These are phyloP conservation scores for Lymantria monacha DNA, from an alignment of 2,888 invertebrate species.

Conservation along the genomic window DNA sequence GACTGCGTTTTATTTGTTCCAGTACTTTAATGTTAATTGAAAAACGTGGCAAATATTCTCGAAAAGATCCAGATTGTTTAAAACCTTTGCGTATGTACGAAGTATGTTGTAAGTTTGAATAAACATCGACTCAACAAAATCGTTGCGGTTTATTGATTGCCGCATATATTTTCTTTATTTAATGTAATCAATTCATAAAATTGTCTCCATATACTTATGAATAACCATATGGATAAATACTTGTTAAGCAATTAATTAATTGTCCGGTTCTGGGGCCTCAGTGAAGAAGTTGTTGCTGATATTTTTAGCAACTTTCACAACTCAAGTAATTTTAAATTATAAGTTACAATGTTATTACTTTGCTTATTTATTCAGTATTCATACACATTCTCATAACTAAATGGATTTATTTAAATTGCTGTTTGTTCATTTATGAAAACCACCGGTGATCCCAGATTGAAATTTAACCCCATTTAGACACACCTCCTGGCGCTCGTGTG, in stretches of 20 bases:
- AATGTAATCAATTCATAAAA: conserved; percentile 25
- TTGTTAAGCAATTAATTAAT: conserved; percentile 38
- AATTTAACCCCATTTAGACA: conserved; percentile 77
- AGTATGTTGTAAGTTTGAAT: neutral
- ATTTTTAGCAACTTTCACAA: conserved; percentile 50
- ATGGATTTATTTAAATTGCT: conserved; percentile 62
- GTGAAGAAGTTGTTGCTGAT: conserved; percentile 37
- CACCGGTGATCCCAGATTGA: conserved; percentile 76
- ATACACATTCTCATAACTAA: conserved; percentile 45
- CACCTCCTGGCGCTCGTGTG: conserved; percentile 68
- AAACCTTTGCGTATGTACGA: conserved; percentile 12
- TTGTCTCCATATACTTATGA: too few species aligned
- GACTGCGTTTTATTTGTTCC: conserved; percentile 60
- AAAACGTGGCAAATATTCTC: conserved; percentile 52
- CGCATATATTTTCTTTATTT: conserved; percentile 20
- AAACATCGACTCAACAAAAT: conserved; percentile 2
- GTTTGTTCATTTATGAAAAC: conserved; percentile 66
- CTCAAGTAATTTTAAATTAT: conserved; percentile 58
- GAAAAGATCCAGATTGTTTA: conserved; percentile 43
- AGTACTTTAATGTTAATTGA: conserved; percentile 60
- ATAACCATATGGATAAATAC: conserved; percentile 29
- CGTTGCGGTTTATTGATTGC: conserved; percentile 1
- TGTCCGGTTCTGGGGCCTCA: conserved; percentile 36
- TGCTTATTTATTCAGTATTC: conserved; percentile 51
- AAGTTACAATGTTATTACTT: conserved; percentile 60